Evolutionary conservation across 2,113 vertebrate genomes (phyloP).

Genomic region (Hemichromis elongatus): DNA sequence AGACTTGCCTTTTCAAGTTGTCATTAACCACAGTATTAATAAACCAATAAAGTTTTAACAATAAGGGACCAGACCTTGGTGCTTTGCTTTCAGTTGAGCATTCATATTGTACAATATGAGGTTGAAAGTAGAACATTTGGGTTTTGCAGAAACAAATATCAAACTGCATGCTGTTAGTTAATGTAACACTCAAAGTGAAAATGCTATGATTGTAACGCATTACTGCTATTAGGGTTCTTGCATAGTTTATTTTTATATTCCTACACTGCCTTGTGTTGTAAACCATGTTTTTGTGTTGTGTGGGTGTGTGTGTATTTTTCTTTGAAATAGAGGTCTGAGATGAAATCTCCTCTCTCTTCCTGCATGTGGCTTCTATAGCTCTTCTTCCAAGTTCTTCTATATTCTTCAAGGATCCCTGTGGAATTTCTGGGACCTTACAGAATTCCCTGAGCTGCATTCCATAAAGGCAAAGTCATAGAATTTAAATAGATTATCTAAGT

Average conservation of each 20-base stretch:
- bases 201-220: not conserved
- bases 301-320: not conserved
- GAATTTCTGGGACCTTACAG: not conserved
- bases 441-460: not conserved
- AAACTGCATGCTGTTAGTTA: not conserved
- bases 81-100: not conserved
- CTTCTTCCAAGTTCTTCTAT: not conserved
- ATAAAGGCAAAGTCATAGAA: not conserved
- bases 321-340: not conserved
- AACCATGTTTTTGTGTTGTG: not conserved
- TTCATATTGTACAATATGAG: not conserved
- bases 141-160: not conserved
- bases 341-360: not conserved
- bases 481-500: slow-evolving; percentile 14
- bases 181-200: not conserved
- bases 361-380: not conserved
- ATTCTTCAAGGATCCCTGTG: not conserved
- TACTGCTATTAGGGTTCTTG: not conserved
- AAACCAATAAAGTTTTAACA: not conserved
- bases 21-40: not conserved
- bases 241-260: not conserved
- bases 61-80: not conserved
- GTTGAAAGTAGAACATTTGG: not conserved
- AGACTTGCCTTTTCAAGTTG: not conserved
- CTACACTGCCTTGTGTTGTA: not conserved